Evolutionary conservation across 2,797 vertebrate species (phyloP), one percentile per base, ranked within the genome.

Genomic region (Diplodus puntazzo): DNA sequence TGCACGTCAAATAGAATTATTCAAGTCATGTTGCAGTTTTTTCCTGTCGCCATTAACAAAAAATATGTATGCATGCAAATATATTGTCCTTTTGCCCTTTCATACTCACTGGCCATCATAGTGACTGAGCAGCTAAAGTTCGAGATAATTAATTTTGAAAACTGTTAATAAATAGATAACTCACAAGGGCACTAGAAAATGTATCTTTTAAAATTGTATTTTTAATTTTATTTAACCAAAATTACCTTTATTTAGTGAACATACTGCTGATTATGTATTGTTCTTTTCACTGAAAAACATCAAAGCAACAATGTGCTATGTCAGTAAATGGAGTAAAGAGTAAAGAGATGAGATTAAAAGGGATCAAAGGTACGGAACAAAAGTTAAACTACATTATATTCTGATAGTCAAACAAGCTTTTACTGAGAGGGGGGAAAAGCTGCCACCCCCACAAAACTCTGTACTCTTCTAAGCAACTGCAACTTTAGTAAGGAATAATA

Each of bases 401-500:
- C 45, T 48, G 34, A 67, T 53, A 57, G 62, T 72, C 59, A 62
- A 52, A 67, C 4, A 39, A 59, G 30, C 30, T 67, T 55, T 62
- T 42, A 46, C 23, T 3, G 5, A 55, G 30, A 61, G 5, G 49
- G 42, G 52, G 9, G 14, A 25, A 25, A 53, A 53, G 20, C 14
- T 25, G 27, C 34, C 16, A 58, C 20, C 21, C 23, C 23, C 5
- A 45, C 14, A 57, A 64, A 75, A 50, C 45, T 16, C 53, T 39
- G 7, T 5, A 46, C 23, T 65, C 46, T 14, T 59, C 21, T 65
- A 43, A 48, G 60, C 55, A 54, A 61, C n/a, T 64, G 14, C 12
- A 58, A n/a, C 27, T 68, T 74, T 66, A 10, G 71, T 53, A 55
- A 66, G 21, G 20, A 42, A 18, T 68, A 52, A 64, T 59, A 64